A percentile compares a stretch with the other conserved stretches of the same genome.
Evolutionary conservation across 2,888 invertebrate species (phyloP).

Genomic region (Strigamia crassipes): DNA sequence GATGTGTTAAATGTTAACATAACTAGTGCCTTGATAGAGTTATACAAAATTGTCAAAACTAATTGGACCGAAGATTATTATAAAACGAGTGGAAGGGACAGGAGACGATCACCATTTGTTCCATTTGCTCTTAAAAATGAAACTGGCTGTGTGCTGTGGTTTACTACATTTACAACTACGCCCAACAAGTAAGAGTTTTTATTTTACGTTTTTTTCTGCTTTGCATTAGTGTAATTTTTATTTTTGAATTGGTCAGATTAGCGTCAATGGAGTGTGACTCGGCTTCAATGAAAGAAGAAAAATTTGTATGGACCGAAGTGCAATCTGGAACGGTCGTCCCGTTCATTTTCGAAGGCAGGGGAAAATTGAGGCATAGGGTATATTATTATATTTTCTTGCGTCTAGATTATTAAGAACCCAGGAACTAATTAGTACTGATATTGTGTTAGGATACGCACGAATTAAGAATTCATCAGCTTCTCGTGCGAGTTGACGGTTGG

Average conservation of each 20-base stretch:
- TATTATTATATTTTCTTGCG: not conserved
- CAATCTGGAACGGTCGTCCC: constrained; percentile 76
- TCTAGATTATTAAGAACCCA: not conserved
- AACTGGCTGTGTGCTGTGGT: constrained; percentile 83
- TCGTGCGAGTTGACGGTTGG: constrained; percentile 90
- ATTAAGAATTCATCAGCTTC: constrained; percentile 81
- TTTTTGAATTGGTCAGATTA: not conserved
- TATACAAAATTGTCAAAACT: constrained; percentile 76
- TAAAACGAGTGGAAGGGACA: constrained; percentile 49
- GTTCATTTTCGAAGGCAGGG: constrained; percentile 81
- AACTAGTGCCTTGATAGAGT: constrained; percentile 83
- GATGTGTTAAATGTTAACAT: constrained; percentile 84
- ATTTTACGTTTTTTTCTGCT: not conserved
- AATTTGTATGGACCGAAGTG: constrained; percentile 71
- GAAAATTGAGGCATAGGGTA: constrained; percentile 61
- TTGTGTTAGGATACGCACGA: constrained; percentile 69
- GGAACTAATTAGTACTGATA: not conserved
- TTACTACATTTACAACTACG: constrained; percentile 74
- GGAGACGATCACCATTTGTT: constrained; percentile 79
- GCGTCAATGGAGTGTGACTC: constrained; percentile 80
- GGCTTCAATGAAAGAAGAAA: constrained; percentile 30
- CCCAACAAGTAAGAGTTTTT: constrained; percentile 55
- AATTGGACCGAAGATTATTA: constrained; percentile 75
- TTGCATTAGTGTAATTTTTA: not conserved
- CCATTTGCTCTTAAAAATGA: constrained; percentile 92